A percentile compares a stretch with the other conserved stretches of the same genome.
phyloP scores from a whole-genome alignment of 2,797 vertebrate species.

The Melanotaenia pygmaea region DNA sequence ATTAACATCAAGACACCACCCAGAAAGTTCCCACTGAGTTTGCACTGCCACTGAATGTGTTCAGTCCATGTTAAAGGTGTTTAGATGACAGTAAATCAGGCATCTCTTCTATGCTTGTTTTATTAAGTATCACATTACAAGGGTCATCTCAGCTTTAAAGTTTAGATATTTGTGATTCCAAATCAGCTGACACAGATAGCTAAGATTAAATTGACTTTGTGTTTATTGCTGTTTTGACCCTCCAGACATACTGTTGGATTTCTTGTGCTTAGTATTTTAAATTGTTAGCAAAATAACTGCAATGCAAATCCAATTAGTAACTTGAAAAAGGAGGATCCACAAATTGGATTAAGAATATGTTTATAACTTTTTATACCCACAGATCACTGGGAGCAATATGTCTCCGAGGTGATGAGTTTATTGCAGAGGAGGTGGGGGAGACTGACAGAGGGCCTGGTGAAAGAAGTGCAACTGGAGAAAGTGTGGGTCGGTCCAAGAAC shows the following conservation, averaged over 20 bases:
- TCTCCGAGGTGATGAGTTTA: conserved; percentile 54
- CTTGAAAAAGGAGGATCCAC: not conserved
- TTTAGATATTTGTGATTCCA: not conserved
- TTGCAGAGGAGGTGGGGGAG: conserved; percentile 71
- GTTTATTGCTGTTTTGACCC: not conserved
- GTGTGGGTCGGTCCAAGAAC: conserved; percentile 81
- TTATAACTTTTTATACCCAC: not conserved
- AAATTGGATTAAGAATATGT: not conserved
- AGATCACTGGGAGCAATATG: conserved; percentile 84
- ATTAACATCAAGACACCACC: not conserved
- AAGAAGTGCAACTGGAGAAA: conserved; percentile 71
- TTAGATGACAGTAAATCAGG: not conserved
- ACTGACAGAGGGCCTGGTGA: conserved; percentile 58
- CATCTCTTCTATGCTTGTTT: not conserved
- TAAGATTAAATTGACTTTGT: not conserved
- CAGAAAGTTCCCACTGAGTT: not conserved
- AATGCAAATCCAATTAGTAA: not conserved
- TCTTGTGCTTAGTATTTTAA: not conserved
- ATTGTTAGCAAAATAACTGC: not conserved
- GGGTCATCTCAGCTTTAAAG: not conserved
- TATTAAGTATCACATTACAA: not conserved
- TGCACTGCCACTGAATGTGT: not conserved
- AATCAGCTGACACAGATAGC: not conserved
- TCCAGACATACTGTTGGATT: not conserved
- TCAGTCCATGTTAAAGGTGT: not conserved